Base-by-base conservation (phyloP, 2,888 invertebrate species). In the Ecliptopera silaceata region DNA sequence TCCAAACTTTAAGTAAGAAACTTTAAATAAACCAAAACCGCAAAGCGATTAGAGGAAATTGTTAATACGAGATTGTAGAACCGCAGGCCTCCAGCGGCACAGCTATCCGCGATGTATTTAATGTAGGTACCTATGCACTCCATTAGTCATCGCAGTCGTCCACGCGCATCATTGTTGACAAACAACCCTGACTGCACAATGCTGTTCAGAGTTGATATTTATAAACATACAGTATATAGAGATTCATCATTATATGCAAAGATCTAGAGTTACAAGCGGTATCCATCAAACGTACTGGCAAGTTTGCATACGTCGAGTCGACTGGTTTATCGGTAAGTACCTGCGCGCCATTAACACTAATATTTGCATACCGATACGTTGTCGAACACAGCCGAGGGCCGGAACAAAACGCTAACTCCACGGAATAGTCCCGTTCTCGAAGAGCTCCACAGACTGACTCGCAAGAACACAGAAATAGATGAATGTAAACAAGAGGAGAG, bases 81-180 rank as follows among this genome's bases (percentile, higher is more conserved):
- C 53, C 41, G 13, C 46, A 32, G 10, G 32, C 34, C 22, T n/a
- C 22, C 13, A 1, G 12, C 4, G 0, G n/a, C 22, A 29, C 17
- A 41, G 17, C 5, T 31, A 8, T 29, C 15, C 20, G 8, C 8
- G n/a, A n/a, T n/a, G n/a, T 38, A 22, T 15, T 44, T 29, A 4
- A 22, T n/a, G 26, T 32, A 47, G 12, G 13, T 42, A 54, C 34
- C n/a, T n/a, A n/a, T 36, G 22, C 47, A 47, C 17, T 13, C 6
- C 4, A 42, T 42, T 17, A 47, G 13, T 46, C 38, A 43, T 32
- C 44, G 41, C 20, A 48, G 43, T n/a, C 15, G 11, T 18, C 31
- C 36, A 36, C 46, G 41, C 52, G 48, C 52, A 43, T 48, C 52
- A 34, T 48, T 61, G 55, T 58, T 56, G 51, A 54, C 58, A 61